Percentiles rank a stretch among this genome's conserved stretches.
These are phyloP conservation scores for Caenorhabditis briggsae DNA, from an alignment of 1,140 invertebrate species.

Conservation along the genomic window DNA sequence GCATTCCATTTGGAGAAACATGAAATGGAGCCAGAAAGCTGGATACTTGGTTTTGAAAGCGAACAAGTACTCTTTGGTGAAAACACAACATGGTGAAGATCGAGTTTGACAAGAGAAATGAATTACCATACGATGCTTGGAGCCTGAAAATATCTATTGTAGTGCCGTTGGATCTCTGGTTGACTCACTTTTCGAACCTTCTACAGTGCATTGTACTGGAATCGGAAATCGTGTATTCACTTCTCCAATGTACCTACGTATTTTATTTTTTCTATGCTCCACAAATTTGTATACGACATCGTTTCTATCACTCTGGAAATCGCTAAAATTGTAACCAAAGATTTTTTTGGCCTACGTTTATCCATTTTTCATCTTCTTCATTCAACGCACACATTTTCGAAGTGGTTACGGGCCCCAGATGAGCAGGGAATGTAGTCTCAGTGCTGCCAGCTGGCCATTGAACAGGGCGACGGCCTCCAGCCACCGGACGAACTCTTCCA, in stretches of 20 bases:
- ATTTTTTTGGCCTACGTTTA: slow-evolving; percentile 31
- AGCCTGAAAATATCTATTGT: slow-evolving; percentile 57
- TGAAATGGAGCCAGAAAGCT: slow-evolving; percentile 92
- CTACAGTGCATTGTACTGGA: slow-evolving; percentile 74
- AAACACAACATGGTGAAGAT: slow-evolving; percentile 84
- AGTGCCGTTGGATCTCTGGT: not conserved
- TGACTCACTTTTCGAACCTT: slow-evolving; percentile 69
- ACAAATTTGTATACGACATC: slow-evolving; percentile 74
- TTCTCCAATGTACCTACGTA: slow-evolving; percentile 70
- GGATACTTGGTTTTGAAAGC: slow-evolving; percentile 88
- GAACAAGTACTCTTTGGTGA: slow-evolving; percentile 85
- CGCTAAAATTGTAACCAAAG: not conserved
- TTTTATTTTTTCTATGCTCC: slow-evolving; percentile 71
- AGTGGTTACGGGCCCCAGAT: slow-evolving; percentile 64
- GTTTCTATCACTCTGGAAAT: slow-evolving; percentile 59
- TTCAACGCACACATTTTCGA: slow-evolving; percentile 58
- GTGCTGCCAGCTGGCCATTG: slow-evolving; percentile 58
- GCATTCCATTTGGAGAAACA: slow-evolving; percentile 91
- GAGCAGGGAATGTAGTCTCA: slow-evolving; percentile 68
- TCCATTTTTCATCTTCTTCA: slow-evolving; percentile 61
- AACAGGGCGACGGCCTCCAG: slow-evolving; percentile 43
- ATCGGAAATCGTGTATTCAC: slow-evolving; percentile 71
- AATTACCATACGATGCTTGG: slow-evolving; percentile 82
- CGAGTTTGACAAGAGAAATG: slow-evolving; percentile 88
- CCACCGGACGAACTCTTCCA: slow-evolving; percentile 57